Conservation (phyloP, 1,140 invertebrate species). For the Diorhabda carinulata region DNA sequence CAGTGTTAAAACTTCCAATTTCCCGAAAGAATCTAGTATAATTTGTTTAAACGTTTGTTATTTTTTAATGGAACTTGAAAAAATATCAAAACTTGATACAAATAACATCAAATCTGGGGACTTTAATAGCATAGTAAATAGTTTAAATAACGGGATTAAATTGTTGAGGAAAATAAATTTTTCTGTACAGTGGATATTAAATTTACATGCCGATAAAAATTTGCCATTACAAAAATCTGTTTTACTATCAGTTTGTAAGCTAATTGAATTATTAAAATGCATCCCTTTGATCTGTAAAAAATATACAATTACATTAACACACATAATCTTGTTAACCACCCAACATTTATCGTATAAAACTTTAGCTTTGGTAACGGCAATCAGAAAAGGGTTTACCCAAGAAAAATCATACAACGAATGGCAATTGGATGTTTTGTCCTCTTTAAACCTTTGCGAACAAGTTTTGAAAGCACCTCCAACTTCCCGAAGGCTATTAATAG, state of each 20-base stretch:
- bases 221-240: constrained; percentile 76
- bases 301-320: constrained; percentile 56
- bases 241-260: constrained; percentile 70
- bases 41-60: constrained; percentile 52
- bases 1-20: constrained; percentile 53
- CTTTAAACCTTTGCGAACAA: constrained; percentile 68
- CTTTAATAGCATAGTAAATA: constrained; percentile 58
- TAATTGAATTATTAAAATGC: constrained; percentile 79
- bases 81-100: constrained; percentile 51
- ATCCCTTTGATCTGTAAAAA: constrained; percentile 63
- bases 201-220: constrained; percentile 71
- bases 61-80: constrained; percentile 65
- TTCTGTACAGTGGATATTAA: constrained; percentile 66
- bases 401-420: constrained; percentile 61
- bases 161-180: constrained; percentile 60
- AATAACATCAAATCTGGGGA: constrained; percentile 57
- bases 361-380: constrained; percentile 56
- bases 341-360: constrained; percentile 68
- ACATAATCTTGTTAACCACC: constrained; percentile 61
- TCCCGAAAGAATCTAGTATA: constrained; percentile 57
- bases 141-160: constrained; percentile 65
- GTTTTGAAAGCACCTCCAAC: constrained; percentile 65
- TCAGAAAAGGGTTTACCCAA: constrained; percentile 53
- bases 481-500: constrained; percentile 59
- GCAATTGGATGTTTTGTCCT: constrained; percentile 65